Conservation (phyloP, 2,797 vertebrate species). For the Micromesistius poutassou region DNA sequence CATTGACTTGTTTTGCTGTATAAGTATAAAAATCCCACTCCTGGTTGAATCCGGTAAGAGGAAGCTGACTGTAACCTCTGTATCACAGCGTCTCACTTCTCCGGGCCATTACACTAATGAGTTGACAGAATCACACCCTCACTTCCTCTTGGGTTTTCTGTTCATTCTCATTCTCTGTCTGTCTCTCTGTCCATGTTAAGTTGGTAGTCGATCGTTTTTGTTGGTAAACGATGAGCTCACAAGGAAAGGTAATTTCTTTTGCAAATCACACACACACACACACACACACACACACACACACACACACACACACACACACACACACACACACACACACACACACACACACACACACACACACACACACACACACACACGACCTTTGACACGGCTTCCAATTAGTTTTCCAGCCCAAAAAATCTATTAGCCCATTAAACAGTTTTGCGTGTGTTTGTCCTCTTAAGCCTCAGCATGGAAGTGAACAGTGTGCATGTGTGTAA, state of each 20-base stretch:
- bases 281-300: too few species aligned
- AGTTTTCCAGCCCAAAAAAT: conserved; percentile 33
- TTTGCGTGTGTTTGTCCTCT: background rate
- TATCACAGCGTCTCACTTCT: conserved; percentile 41
- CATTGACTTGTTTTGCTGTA: conserved; percentile 27
- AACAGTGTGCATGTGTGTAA: background rate
- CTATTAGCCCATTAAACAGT: conserved; percentile 42
- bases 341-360: conserved; percentile 13
- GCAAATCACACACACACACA: too few species aligned
- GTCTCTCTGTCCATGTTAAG: too few species aligned
- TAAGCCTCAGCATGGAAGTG: background rate
- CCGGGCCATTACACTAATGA: conserved; percentile 29
- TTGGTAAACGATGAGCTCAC: background rate
- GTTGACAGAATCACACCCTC: conserved; percentile 7
- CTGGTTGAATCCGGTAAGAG: background rate
- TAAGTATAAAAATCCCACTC: conserved; percentile 19
- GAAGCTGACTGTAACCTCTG: conserved; percentile 8
- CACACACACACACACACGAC: conserved; percentile 14
- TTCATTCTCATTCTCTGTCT: conserved; percentile 6
- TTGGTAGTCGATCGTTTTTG: background rate
- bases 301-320: too few species aligned
- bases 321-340: conserved; percentile 5
- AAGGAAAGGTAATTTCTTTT: conserved; percentile 1
- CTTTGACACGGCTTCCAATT: conserved; percentile 42
- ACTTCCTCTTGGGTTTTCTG: conserved; percentile 2